Conservation (phyloP, 2,113 vertebrate genomes). For the Phocoena phocoena region DNA sequence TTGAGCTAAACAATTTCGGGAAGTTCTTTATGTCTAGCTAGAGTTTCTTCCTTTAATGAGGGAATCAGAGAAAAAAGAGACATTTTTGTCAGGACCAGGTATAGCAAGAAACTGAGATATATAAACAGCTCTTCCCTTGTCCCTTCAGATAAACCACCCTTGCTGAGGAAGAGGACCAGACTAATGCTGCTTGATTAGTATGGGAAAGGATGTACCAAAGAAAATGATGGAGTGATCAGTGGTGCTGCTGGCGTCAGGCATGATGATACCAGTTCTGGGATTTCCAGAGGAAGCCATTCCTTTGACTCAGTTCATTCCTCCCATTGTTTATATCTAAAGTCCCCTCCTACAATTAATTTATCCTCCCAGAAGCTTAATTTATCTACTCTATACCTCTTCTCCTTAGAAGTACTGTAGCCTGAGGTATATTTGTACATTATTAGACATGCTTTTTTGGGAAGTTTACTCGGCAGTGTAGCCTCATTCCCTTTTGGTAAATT, state of each 20-base stretch:
- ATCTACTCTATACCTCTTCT: background rate
- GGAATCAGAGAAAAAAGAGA: background rate
- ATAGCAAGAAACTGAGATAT: background rate
- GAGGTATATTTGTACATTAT: background rate
- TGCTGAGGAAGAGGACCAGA: background rate
- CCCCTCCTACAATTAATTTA: background rate
- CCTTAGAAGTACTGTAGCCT: slow-evolving; percentile 18
- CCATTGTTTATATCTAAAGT: background rate
- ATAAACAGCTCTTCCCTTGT: background rate
- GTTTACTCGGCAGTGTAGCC: slow-evolving; percentile 29
- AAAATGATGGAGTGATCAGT: background rate
- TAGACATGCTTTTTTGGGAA: background rate
- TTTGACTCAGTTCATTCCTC: background rate
- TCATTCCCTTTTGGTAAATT: slow-evolving; percentile 33
- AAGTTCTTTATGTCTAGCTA: background rate
- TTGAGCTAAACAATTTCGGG: background rate
- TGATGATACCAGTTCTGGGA: background rate
- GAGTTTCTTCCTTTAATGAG: background rate
- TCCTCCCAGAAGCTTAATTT: slow-evolving; percentile 11
- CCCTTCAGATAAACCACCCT: background rate
- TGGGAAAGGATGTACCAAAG: background rate
- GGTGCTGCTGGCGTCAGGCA: background rate
- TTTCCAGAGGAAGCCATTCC: background rate
- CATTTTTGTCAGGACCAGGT: background rate
- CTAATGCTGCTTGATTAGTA: background rate